phyloP scores from a whole-genome alignment of 2,113 vertebrate genomes.

The Sorex fumeus region DNA sequence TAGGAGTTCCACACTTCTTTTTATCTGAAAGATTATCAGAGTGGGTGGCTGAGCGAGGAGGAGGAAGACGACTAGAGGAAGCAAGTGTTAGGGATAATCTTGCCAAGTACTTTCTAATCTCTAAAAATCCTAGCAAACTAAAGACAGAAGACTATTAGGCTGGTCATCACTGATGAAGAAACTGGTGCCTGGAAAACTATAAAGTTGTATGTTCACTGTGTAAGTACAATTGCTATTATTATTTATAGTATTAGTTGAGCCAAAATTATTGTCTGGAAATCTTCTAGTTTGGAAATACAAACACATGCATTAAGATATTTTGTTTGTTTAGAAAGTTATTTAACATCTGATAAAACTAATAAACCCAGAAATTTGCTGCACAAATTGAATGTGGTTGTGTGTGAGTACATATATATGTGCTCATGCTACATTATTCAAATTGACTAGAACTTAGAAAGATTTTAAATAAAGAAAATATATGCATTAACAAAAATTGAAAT shows the following conservation, averaged over 20 bases:
- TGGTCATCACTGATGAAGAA: neutral
- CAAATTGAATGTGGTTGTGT: neutral
- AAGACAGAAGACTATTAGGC: neutral
- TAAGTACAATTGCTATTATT: neutral
- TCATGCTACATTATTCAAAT: neutral
- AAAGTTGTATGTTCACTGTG: accelerated
- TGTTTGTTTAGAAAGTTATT: neutral
- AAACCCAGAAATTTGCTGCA: neutral
- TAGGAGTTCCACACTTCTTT: conserved; percentile 26
- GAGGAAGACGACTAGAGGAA: neutral
- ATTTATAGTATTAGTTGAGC: neutral
- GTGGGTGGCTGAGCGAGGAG: neutral
- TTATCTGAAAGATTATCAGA: conserved; percentile 3
- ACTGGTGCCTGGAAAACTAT: neutral
- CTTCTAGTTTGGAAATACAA: neutral
- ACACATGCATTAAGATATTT: neutral
- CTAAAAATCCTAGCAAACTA: neutral
- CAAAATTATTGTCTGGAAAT: neutral
- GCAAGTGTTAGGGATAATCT: neutral
- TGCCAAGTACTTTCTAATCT: neutral
- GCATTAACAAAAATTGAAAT: neutral
- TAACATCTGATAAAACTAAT: neutral
- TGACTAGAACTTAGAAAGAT: neutral
- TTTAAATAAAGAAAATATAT: neutral
- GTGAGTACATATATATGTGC: neutral